phyloP scores from a whole-genome alignment of 2,888 invertebrate genomes.

The Philereme transversata region DNA sequence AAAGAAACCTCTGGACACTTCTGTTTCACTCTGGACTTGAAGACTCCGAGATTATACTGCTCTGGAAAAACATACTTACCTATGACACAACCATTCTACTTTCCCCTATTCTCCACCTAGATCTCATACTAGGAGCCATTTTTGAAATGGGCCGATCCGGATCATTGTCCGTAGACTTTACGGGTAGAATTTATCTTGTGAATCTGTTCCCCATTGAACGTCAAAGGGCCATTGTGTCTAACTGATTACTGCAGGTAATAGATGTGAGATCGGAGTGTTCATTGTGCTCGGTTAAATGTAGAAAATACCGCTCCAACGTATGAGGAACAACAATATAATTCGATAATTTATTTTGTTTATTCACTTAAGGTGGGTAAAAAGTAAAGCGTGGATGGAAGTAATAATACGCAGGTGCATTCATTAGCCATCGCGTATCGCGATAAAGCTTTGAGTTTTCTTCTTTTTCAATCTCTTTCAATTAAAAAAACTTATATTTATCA shows the following conservation, averaged over 20 bases:
- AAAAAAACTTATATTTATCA: too few relatives aligned
- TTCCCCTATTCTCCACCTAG: constrained; percentile 8
- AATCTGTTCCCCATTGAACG: constrained; percentile 62
- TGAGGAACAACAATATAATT: not conserved
- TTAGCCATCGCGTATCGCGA: too few relatives aligned
- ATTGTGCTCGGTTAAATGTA: constrained; percentile 40
- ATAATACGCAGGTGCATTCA: too few relatives aligned
- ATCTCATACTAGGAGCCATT: constrained; percentile 37
- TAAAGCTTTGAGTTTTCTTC: too few relatives aligned
- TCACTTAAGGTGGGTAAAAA: too few relatives aligned
- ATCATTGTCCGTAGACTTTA: constrained; percentile 43
- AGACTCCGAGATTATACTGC: too few relatives aligned
- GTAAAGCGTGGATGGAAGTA: too few relatives aligned
- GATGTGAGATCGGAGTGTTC: constrained; percentile 63
- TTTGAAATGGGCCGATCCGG: constrained; percentile 40
- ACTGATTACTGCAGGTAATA: constrained; percentile 76
- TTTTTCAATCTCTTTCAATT: too few relatives aligned
- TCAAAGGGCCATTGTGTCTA: constrained; percentile 68
- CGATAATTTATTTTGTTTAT: too few relatives aligned
- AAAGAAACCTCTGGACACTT: too few relatives aligned
- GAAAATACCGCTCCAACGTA: constrained; percentile 17
- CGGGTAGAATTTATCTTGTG: constrained; percentile 65
- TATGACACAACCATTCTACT: constrained; percentile 3
- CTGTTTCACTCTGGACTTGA: too few relatives aligned
- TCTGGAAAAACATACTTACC: not conserved